Evolutionary conservation across 1,140 invertebrate species (phyloP).

Genomic region (Ruditapes philippinarum): DNA sequence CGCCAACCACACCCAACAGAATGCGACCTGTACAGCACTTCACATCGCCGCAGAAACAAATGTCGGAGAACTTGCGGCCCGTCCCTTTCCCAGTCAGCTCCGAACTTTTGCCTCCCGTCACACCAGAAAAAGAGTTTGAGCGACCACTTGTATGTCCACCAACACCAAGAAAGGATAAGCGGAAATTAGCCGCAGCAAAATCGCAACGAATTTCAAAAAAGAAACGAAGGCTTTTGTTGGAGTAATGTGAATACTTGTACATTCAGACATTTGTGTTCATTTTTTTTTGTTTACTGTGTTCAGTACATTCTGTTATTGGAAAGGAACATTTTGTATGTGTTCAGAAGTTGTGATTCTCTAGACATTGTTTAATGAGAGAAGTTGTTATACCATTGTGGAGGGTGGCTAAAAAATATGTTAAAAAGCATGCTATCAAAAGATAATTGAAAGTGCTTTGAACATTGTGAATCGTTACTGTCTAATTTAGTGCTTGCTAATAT

Average conservation of each 20-base stretch:
- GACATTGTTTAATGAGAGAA: too few relatives aligned
- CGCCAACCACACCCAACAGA: not conserved
- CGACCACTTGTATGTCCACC: conserved; percentile 23
- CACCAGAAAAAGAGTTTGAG: conserved; percentile 25
- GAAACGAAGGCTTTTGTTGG: conserved; percentile 4
- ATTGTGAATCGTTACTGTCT: too few relatives aligned
- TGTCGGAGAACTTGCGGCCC: not conserved
- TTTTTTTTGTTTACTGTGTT: not conserved
- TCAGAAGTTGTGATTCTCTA: too few relatives aligned
- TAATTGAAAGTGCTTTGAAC: too few relatives aligned
- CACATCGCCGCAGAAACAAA: not conserved
- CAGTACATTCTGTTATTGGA: too few relatives aligned
- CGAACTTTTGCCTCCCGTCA: conserved; percentile 9
- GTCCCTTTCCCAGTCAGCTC: not conserved
- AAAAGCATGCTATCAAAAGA: too few relatives aligned
- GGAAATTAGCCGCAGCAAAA: conserved; percentile 12
- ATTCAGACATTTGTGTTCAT: too few relatives aligned
- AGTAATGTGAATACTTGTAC: not conserved
- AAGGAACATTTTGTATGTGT: too few relatives aligned
- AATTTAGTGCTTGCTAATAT: too few relatives aligned
- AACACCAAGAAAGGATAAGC: conserved; percentile 50
- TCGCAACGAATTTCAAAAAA: conserved; percentile 8
- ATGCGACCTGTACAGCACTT: not conserved
- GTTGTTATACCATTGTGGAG: too few relatives aligned
- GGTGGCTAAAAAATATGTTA: too few relatives aligned